Percentiles rank a stretch among this genome's conserved stretches.
phyloP scores from a whole-genome alignment of 2,888 invertebrate genomes.

The Tetrapedia diversipes region DNA sequence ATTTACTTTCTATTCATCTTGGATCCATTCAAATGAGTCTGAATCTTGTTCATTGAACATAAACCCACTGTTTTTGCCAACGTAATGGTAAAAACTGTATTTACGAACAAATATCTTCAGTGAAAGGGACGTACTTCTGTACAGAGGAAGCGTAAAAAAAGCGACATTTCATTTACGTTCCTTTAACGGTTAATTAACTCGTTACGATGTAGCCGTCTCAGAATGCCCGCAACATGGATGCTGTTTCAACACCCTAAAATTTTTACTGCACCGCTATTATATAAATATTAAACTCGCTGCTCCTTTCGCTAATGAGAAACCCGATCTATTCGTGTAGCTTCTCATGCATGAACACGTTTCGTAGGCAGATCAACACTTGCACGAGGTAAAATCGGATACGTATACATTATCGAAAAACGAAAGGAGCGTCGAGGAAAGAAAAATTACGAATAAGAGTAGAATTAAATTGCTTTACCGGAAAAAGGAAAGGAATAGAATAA shows the following conservation, averaged over 20 bases:
- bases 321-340: constrained; percentile 13
- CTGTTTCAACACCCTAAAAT: constrained; percentile 26
- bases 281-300: constrained; percentile 10
- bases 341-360: neutral
- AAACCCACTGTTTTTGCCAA: neutral
- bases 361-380: neutral
- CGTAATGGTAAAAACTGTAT: neutral
- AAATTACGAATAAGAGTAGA: too few species aligned
- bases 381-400: neutral
- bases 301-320: constrained; percentile 29
- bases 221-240: constrained; percentile 1
- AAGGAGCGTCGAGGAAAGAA: too few species aligned
- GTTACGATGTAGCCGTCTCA: constrained; percentile 25
- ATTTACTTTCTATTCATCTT: neutral
- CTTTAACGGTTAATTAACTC: constrained; percentile 58
- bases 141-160: constrained; percentile 2
- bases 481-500: too few species aligned
- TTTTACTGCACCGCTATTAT: constrained; percentile 8
- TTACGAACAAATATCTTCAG: neutral
- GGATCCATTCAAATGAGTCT: neutral
- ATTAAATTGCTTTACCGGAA: too few species aligned
- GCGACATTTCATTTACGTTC: constrained; percentile 29
- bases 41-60: neutral
- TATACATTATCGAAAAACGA: neutral
- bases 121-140: constrained; percentile 15